Evolutionary conservation across 1,140 invertebrate species (phyloP).

Genomic region (Drosophila pachea): DNA sequence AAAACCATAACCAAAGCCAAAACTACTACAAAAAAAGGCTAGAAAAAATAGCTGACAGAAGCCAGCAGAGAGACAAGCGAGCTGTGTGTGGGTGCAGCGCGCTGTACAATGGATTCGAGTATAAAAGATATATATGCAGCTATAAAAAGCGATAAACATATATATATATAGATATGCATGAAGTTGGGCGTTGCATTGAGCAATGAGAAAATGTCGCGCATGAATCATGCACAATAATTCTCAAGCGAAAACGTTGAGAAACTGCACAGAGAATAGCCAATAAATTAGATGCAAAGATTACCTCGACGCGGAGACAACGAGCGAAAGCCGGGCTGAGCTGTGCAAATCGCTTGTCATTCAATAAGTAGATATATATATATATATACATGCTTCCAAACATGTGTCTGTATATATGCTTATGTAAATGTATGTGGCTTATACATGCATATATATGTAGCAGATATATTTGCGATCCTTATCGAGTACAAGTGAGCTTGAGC

Average conservation of each 20-base stretch:
- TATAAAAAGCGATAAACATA: slow-evolving; percentile 11
- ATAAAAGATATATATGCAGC: slow-evolving; percentile 1
- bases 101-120: slow-evolving; percentile 29
- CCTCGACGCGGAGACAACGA: background rate
- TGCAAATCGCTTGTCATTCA: slow-evolving; percentile 6
- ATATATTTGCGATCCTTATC: too few relatives aligned
- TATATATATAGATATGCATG: slow-evolving; percentile 6
- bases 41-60: slow-evolving; percentile 37
- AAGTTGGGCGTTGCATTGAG: slow-evolving; percentile 34
- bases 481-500: too few relatives aligned
- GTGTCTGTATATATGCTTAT: too few relatives aligned
- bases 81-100: slow-evolving; percentile 31
- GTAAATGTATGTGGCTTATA: too few relatives aligned
- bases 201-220: slow-evolving; percentile 38
- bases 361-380: background rate
- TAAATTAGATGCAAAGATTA: slow-evolving; percentile 37
- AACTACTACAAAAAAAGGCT: background rate
- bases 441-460: too few relatives aligned
- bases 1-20: background rate
- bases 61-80: slow-evolving; percentile 17
- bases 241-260: slow-evolving; percentile 11
- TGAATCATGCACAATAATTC: slow-evolving; percentile 30
- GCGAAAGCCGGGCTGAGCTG: slow-evolving; percentile 8
- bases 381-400: too few relatives aligned
- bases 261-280: slow-evolving; percentile 13